These are phyloP conservation scores for Antitype chi DNA, from an alignment of 2,888 invertebrate species.

Conservation along the genomic window DNA sequence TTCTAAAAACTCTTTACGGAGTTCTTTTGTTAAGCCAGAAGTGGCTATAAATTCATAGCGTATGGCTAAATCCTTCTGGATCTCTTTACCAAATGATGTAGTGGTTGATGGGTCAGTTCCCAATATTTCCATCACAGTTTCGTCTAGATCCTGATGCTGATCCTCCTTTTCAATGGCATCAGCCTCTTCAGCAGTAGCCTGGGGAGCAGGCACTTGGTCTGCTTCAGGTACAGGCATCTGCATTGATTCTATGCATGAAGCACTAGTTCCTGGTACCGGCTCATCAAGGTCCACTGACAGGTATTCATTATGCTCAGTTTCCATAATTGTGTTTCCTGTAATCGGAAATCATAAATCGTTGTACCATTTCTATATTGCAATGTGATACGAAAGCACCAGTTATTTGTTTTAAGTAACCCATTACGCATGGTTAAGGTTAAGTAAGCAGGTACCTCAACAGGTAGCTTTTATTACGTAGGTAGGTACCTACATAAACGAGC, in stretches of 20 bases:
- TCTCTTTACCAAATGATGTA: not conserved
- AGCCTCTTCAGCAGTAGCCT: not conserved
- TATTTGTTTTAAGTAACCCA: too few relatives aligned
- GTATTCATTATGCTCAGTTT: not conserved
- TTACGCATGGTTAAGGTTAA: too few relatives aligned
- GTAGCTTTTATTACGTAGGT: too few relatives aligned
- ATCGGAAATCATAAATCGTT: too few relatives aligned
- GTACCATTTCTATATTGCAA: too few relatives aligned
- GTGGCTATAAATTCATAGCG: constrained; percentile 1
- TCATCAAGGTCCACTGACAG: not conserved
- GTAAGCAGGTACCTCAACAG: too few relatives aligned
- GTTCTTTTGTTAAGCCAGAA: not conserved
- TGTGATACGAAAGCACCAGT: too few relatives aligned
- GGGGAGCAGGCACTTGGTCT: not conserved
- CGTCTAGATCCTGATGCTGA: not conserved
- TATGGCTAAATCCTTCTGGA: constrained; percentile 5
- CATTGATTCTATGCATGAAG: not conserved
- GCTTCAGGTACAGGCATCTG: not conserved
- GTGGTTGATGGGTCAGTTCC: not conserved
- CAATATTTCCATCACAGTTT: not conserved
- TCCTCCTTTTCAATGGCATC: too few relatives aligned
- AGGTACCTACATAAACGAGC: too few relatives aligned
- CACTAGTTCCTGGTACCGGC: not conserved
- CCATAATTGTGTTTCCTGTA: not conserved
- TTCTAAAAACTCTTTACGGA: not conserved